Evolutionary conservation across 2,113 vertebrate genomes (phyloP), one percentile per base, ranked within the genome.

Genomic region (Pyxicephalus adspersus): DNA sequence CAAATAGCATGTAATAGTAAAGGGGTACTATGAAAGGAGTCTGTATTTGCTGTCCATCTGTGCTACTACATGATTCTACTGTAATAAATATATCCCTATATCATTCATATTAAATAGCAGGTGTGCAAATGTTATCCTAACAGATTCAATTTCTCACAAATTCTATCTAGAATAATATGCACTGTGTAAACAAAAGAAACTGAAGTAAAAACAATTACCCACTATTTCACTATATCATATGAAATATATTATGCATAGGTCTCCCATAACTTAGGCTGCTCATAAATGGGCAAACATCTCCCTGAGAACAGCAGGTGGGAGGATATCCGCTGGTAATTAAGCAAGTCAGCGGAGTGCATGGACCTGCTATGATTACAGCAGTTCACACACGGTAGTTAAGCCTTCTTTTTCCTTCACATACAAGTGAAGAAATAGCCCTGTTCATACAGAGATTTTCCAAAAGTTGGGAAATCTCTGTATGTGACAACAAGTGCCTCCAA

Each of bases 171-270:
- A 54, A 20, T 72, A 29, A 50, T 20, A 52, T 72, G 54, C 68
- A 73, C 19, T 58, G 50, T 31, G 52, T 28, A 73, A 55, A 13
- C 52, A 73, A 55, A 13, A 19, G 68, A 18, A 18, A 5, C 6
- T 31, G 34, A 23, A 19, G 65, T 16, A 23, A 70, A 26, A 68
- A 45, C 22, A 68, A 70, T 38, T 38, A 38, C 6, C 38, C 23
- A 70, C 5, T 51, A 70, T 52, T 68, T 34, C 26, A 70, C 52
- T 60, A 58, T 73, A 31, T 57, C 20, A 73, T 55, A 20, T 71
- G 20, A 2, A 73, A 55, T 55, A 52, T 52, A 57, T 16, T 57
- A 57, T 73, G 54, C 54, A 58, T 57, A 73, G 50, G 29, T 52
- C 28, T 73, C 70, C 67, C 67, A 34, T 70, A 26, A 16, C 26